Percentiles rank a stretch among this genome's conserved stretches.
Evolutionary conservation across 2,113 vertebrate genomes (phyloP).

Genomic region (Caranx ignobilis): DNA sequence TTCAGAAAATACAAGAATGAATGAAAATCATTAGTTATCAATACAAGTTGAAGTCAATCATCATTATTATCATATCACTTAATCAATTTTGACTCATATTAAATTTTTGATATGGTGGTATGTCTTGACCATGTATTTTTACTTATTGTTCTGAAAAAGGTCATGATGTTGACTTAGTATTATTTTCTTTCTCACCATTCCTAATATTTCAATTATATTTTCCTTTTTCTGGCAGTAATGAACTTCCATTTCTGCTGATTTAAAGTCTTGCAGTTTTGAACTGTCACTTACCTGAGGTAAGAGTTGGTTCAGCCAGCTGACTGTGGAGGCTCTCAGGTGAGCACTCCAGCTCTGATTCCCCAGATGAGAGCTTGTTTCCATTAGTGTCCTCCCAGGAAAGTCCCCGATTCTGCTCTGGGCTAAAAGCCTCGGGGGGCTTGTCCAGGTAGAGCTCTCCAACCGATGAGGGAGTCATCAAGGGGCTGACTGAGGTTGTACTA

Average conservation of each 20-base stretch:
- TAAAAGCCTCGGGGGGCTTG: slow-evolving; percentile 38
- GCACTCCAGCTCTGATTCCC: slow-evolving; percentile 72
- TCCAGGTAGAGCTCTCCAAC: slow-evolving; percentile 68
- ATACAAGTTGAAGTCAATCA: not conserved
- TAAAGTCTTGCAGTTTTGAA: not conserved
- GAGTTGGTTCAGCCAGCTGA: slow-evolving; percentile 78
- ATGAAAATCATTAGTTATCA: not conserved
- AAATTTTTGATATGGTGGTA: too few species aligned
- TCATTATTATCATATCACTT: not conserved
- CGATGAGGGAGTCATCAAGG: slow-evolving; percentile 63
- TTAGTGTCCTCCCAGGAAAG: slow-evolving; percentile 62
- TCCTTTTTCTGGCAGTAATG: not conserved
- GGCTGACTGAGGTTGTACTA: slow-evolving; percentile 48
- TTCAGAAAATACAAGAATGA: too few species aligned
- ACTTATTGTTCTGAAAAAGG: not conserved
- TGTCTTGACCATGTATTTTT: not conserved
- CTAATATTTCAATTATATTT: not conserved
- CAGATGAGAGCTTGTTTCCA: slow-evolving; percentile 74
- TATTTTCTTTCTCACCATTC: not conserved
- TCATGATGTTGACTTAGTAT: not conserved
- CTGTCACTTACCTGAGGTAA: slow-evolving; percentile 80
- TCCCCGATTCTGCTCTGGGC: slow-evolving; percentile 55
- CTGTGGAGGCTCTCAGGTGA: slow-evolving; percentile 75
- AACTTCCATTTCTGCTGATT: not conserved
- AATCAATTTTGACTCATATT: not conserved